phyloP scores from a whole-genome alignment of 1,140 invertebrate species.

The Saccostrea glomerata region DNA sequence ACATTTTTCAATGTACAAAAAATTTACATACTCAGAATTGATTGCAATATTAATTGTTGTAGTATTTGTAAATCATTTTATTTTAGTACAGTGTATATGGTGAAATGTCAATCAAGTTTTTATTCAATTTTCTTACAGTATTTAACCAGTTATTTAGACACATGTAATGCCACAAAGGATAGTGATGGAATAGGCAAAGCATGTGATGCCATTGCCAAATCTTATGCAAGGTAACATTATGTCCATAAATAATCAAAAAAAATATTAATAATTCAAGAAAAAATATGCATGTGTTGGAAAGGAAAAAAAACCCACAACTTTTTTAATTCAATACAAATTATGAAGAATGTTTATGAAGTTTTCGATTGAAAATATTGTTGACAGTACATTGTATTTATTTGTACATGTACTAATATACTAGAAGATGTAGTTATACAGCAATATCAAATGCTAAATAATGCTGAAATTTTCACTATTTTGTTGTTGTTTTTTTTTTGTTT shows the following conservation, averaged over 20 bases:
- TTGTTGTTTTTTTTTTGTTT: no score
- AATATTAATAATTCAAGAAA: neutral
- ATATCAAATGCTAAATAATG: no score
- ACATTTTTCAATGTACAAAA: no score
- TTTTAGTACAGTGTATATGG: no score
- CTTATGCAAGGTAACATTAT: conserved; percentile 72
- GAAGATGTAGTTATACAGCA: neutral
- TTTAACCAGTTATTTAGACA: conserved; percentile 73
- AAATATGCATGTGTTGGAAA: neutral
- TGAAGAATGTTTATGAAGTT: no score
- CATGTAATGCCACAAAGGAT: conserved; percentile 69
- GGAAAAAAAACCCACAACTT: neutral
- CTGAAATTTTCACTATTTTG: no score
- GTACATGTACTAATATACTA: neutral
- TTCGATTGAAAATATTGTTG: neutral
- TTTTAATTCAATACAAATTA: neutral
- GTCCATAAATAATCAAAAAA: no score
- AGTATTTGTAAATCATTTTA: no score
- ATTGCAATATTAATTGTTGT: no score
- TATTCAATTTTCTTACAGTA: conserved; percentile 68
- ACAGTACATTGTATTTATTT: no score
- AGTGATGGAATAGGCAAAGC: conserved; percentile 77
- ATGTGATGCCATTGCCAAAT: conserved; percentile 78
- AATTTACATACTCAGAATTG: no score
- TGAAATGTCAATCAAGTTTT: no score